Evolutionary conservation across 2,113 vertebrate genomes (phyloP).

Genomic region (Pterocles burchelli): DNA sequence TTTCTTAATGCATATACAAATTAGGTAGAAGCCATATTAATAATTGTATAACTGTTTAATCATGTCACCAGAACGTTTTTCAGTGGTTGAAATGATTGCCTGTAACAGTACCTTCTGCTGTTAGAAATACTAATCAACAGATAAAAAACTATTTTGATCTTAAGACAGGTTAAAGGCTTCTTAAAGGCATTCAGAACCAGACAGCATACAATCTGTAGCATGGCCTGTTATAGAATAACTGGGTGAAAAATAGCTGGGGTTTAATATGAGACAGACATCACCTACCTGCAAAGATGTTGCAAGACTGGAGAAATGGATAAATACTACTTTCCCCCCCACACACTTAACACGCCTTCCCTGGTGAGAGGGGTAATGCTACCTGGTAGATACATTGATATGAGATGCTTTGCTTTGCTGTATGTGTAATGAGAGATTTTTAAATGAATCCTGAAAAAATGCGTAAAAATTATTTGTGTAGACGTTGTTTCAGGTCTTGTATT

Average conservation of each 20-base stretch:
- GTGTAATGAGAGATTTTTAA: neutral
- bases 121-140: neutral
- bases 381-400: neutral
- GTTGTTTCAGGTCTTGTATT: neutral
- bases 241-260: neutral
- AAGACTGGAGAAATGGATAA: neutral
- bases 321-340: neutral
- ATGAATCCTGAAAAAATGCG: neutral
- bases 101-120: neutral
- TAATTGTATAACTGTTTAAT: constrained; percentile 55
- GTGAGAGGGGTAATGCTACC: neutral
- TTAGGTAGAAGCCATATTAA: constrained; percentile 66
- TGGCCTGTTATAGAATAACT: neutral
- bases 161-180: neutral
- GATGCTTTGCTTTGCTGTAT: neutral
- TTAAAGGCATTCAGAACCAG: neutral
- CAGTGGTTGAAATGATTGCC: neutral
- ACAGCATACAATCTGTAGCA: neutral
- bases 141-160: neutral
- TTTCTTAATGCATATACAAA: constrained; percentile 63
- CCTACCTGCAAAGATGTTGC: neutral
- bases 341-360: neutral
- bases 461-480: neutral
- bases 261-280: neutral
- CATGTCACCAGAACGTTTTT: constrained; percentile 22